Conservation (phyloP, 2,888 invertebrate species). For the Pseudoips prasinana region DNA sequence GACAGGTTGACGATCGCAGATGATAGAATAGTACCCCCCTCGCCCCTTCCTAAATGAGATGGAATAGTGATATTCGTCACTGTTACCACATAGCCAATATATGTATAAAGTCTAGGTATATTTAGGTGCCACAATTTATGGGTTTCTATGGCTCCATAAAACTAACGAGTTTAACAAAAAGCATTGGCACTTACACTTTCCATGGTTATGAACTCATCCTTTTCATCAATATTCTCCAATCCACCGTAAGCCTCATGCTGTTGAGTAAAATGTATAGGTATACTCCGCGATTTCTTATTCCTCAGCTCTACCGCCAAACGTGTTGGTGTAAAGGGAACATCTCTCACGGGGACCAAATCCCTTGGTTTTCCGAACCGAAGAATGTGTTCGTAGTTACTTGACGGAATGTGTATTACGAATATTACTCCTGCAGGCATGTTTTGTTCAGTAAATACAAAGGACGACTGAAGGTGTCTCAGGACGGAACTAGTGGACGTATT, state of each 20-base stretch:
- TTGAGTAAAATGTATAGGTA: conserved; percentile 68
- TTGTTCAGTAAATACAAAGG: conserved; percentile 2
- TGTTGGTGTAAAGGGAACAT: conserved; percentile 45
- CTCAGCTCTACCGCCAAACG: conserved; percentile 61
- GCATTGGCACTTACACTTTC: conserved; percentile 85
- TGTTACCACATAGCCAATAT: too few relatives aligned
- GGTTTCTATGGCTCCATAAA: too few relatives aligned
- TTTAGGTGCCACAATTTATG: too few relatives aligned
- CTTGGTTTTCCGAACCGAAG: conserved; percentile 75
- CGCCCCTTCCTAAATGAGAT: too few relatives aligned
- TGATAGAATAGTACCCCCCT: too few relatives aligned
- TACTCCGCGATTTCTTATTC: conserved; percentile 61
- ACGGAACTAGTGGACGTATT: conserved; percentile 22
- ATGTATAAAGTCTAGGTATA: too few relatives aligned
- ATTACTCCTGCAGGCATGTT: conserved; percentile 84
- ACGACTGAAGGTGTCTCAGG: conserved; percentile 11
- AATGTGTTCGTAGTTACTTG: conserved; percentile 85
- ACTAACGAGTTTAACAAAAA: too few relatives aligned
- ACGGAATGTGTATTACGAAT: conserved; percentile 86
- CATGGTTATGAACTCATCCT: conserved; percentile 83
- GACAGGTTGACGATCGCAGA: too few relatives aligned
- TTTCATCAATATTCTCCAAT: conserved; percentile 65
- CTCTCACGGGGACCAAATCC: conserved; percentile 48
- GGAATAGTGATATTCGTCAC: too few relatives aligned
- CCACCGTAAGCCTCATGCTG: conserved; percentile 57